Conservation (phyloP, 1,140 invertebrate species). For the Carposina sasakii region DNA sequence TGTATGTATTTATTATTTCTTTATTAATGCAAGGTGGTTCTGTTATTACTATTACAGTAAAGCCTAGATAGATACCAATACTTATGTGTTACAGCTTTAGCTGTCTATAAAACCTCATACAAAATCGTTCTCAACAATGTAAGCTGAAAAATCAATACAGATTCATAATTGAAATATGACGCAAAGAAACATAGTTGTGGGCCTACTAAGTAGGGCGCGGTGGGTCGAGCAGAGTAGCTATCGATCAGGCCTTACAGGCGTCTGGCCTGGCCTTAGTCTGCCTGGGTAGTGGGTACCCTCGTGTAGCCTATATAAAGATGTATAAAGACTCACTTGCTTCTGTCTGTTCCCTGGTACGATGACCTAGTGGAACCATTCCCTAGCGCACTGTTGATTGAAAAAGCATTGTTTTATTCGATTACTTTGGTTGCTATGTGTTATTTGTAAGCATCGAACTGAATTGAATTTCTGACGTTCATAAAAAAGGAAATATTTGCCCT, state of each 20-base stretch:
- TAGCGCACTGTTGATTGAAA: slow-evolving; percentile 38
- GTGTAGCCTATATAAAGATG: slow-evolving; percentile 36
- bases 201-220: slow-evolving; percentile 56
- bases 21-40: too few species aligned
- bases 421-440: too few species aligned
- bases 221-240: slow-evolving; percentile 45
- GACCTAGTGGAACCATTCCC: slow-evolving; percentile 45
- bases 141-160: too few species aligned
- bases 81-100: slow-evolving; percentile 12
- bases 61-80: too few species aligned
- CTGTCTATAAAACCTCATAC: too few species aligned
- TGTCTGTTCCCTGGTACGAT: slow-evolving; percentile 43
- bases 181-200: slow-evolving; percentile 47
- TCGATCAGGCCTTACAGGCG: slow-evolving; percentile 64
- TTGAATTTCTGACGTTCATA: too few species aligned
- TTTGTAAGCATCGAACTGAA: too few species aligned
- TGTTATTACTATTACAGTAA: too few species aligned
- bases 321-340: slow-evolving; percentile 38
- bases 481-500: too few species aligned
- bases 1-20: too few species aligned
- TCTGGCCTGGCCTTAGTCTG: slow-evolving; percentile 39
- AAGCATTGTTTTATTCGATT: slow-evolving; percentile 27
- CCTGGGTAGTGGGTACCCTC: slow-evolving; percentile 53
- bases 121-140: slow-evolving; percentile 19
- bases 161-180: slow-evolving; percentile 44